Evolutionary conservation across 2,113 vertebrate species (phyloP).

Genomic region (Sialia sialis): DNA sequence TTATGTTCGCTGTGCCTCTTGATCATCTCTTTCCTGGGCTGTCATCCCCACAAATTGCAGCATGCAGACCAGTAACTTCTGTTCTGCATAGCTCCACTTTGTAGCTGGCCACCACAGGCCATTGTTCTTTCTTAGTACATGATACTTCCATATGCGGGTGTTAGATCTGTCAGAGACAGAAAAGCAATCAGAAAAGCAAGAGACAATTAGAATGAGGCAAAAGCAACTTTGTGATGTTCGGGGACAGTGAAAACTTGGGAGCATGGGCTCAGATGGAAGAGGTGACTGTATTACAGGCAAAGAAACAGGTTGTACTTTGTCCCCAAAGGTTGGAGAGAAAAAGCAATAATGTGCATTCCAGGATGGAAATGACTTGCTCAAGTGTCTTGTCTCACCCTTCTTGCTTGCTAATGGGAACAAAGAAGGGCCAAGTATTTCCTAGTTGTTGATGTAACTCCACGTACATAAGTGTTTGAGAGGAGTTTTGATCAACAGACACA

Average conservation of each 20-base stretch:
- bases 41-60: not conserved
- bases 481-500: not conserved
- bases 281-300: accelerated
- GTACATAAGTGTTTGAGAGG: not conserved
- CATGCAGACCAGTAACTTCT: not conserved
- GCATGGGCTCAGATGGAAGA: not conserved
- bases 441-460: not conserved
- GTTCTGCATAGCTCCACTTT: not conserved
- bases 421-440: not conserved
- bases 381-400: not conserved
- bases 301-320: not conserved
- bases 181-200: not conserved
- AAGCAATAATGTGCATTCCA: not conserved
- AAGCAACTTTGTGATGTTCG: not conserved
- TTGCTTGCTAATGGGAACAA: not conserved
- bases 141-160: not conserved
- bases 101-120: not conserved
- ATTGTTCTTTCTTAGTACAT: not conserved
- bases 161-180: not conserved
- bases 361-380: not conserved
- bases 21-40: not conserved
- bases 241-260: not conserved
- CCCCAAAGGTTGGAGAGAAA: not conserved
- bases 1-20: not conserved
- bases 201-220: not conserved